These are phyloP conservation scores for Mythimna vitellina DNA, from an alignment of 2,888 invertebrate species.

Conservation along the genomic window DNA sequence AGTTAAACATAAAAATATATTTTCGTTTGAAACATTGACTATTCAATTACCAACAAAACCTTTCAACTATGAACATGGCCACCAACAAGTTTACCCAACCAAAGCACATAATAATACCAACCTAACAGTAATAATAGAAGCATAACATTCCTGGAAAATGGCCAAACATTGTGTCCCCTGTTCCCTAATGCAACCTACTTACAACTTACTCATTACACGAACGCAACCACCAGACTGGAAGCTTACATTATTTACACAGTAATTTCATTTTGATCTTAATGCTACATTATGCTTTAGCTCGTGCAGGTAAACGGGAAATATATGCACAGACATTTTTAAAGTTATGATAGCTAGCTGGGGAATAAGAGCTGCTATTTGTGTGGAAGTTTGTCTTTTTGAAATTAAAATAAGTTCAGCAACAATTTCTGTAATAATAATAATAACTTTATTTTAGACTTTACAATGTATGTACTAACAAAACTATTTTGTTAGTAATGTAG, in stretches of 20 bases:
- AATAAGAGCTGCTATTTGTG: constrained; percentile 16
- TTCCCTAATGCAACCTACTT: constrained; percentile 55
- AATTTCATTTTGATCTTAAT: constrained; percentile 54
- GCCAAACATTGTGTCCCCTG: constrained; percentile 55
- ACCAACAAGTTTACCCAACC: constrained; percentile 21
- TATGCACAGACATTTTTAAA: constrained; percentile 27
- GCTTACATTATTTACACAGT: constrained; percentile 40
- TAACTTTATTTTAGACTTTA: too few species aligned
- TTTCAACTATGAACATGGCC: not conserved
- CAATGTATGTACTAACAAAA: too few species aligned
- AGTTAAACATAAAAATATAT: too few species aligned
- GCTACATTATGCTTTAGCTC: constrained; percentile 35
- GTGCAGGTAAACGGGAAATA: constrained; percentile 38
- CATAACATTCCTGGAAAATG: constrained; percentile 50
- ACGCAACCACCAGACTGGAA: constrained; percentile 32
- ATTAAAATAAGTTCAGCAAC: not conserved
- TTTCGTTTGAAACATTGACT: too few species aligned
- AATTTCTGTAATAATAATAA: too few species aligned
- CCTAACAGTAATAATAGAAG: constrained; percentile 25
- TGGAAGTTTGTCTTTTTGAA: not conserved
- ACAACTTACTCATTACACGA: constrained; percentile 43
- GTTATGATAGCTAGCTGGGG: constrained; percentile 7
- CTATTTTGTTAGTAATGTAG: too few species aligned
- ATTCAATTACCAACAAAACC: too few species aligned
- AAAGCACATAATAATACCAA: constrained; percentile 29